Percentiles rank a stretch among this genome's conserved stretches.
Conservation (phyloP, 1,140 invertebrate genomes). For the Drosophila miranda region DNA sequence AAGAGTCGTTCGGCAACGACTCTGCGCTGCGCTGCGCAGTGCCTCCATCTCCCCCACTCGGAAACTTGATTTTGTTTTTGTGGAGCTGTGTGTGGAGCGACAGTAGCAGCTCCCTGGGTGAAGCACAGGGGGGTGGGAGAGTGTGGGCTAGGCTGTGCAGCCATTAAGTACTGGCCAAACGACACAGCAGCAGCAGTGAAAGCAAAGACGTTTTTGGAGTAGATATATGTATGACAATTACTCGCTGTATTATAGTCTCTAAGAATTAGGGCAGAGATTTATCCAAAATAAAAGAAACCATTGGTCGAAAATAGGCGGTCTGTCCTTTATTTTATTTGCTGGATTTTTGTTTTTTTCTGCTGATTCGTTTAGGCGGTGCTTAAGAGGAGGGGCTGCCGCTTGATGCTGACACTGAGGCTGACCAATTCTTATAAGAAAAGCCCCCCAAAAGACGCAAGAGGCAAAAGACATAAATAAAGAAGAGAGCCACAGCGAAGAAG, state of each 20-base stretch:
- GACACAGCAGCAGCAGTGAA: too few species aligned
- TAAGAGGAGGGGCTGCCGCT: slow-evolving; percentile 18
- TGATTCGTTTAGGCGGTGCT: too few species aligned
- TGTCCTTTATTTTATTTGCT: too few species aligned
- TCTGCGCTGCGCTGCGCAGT: too few species aligned
- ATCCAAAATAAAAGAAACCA: too few species aligned
- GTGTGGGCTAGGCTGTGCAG: neutral
- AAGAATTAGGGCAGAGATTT: too few species aligned
- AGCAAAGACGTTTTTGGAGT: too few species aligned
- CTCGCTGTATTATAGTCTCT: too few species aligned
- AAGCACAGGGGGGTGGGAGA: neutral
- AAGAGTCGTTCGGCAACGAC: slow-evolving; percentile 3
- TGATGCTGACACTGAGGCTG: slow-evolving; percentile 36
- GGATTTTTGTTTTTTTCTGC: too few species aligned
- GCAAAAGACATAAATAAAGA: slow-evolving; percentile 75
- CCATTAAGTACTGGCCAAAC: too few species aligned
- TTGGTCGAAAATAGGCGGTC: too few species aligned
- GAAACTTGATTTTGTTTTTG: slow-evolving; percentile 68
- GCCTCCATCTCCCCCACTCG: slow-evolving; percentile 7
- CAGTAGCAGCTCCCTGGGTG: slow-evolving; percentile 46
- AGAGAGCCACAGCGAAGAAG: slow-evolving; percentile 46
- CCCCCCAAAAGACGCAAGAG: slow-evolving; percentile 43
- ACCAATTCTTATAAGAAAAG: slow-evolving; percentile 76
- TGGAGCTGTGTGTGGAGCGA: slow-evolving; percentile 42
- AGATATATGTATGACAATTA: too few species aligned